Percentiles rank a stretch among this genome's conserved stretches.
phyloP scores from a whole-genome alignment of 2,113 vertebrate genomes.

The Ibidorhyncha struthersii region DNA sequence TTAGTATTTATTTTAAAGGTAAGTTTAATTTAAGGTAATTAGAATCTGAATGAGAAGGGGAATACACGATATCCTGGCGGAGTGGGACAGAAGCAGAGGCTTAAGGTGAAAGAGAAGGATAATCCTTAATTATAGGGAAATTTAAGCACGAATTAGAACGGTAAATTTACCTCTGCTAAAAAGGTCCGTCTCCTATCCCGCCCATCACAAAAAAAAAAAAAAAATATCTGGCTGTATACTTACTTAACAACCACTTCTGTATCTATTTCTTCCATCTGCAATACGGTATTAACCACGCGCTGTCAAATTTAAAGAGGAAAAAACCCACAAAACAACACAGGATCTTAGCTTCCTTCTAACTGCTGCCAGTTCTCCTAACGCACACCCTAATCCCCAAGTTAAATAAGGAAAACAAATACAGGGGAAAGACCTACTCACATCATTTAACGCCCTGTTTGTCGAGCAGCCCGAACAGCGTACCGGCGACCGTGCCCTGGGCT shows the following conservation, averaged over 20 bases:
- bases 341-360: neutral
- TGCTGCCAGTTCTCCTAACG: neutral
- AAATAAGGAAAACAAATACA: neutral
- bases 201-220: neutral
- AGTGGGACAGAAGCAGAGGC: neutral
- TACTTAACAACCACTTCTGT: conserved; percentile 88
- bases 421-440: neutral
- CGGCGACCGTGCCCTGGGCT: neutral
- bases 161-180: neutral
- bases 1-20: neutral
- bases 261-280: conserved; percentile 91
- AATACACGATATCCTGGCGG: neutral
- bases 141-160: neutral
- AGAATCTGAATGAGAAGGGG: neutral
- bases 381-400: neutral
- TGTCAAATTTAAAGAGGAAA: conserved; percentile 59
- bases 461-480: neutral
- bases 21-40: neutral
- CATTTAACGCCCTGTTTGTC: neutral
- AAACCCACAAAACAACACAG: neutral
- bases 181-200: neutral
- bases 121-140: neutral
- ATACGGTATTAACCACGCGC: conserved; percentile 88
- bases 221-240: conserved; percentile 72
- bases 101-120: neutral